Evolutionary conservation across 2,797 vertebrate genomes (phyloP).

Genomic region (Galagoides demidoff): DNA sequence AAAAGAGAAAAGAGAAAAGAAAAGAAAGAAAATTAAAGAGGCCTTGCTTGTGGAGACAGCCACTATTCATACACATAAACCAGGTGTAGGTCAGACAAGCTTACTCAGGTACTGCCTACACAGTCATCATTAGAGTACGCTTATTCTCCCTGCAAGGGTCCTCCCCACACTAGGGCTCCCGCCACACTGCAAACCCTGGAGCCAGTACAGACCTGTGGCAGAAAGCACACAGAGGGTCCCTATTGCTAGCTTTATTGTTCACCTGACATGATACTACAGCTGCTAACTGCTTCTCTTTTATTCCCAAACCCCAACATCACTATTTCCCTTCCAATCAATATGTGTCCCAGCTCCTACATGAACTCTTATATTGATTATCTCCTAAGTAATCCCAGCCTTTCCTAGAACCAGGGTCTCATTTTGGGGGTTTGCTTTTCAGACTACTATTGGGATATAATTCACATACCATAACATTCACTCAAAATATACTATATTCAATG

Average conservation of each 20-base stretch:
- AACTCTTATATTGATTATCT: slow-evolving; percentile 1
- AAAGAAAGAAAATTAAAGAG: no score
- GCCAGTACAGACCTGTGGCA: not conserved
- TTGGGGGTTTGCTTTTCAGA: not conserved
- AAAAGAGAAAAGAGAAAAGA: no score
- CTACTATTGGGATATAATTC: not conserved
- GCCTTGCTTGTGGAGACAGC: no score
- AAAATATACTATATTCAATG: not conserved
- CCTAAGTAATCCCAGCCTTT: not conserved
- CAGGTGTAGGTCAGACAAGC: not conserved
- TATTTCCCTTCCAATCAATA: not conserved
- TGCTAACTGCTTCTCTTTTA: not conserved
- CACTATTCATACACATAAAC: not conserved
- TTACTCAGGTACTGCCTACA: not conserved
- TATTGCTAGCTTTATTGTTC: not conserved
- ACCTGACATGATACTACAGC: not conserved
- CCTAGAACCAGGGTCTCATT: not conserved
- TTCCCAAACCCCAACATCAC: not conserved
- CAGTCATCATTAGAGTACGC: not conserved
- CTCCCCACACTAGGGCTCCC: not conserved
- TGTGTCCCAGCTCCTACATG: not conserved
- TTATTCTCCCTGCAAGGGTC: not conserved
- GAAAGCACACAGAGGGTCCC: not conserved
- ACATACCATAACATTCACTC: not conserved
- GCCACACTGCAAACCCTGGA: not conserved